Conservation (phyloP, 2,888 invertebrate species). For the Ferrisia virgata region DNA sequence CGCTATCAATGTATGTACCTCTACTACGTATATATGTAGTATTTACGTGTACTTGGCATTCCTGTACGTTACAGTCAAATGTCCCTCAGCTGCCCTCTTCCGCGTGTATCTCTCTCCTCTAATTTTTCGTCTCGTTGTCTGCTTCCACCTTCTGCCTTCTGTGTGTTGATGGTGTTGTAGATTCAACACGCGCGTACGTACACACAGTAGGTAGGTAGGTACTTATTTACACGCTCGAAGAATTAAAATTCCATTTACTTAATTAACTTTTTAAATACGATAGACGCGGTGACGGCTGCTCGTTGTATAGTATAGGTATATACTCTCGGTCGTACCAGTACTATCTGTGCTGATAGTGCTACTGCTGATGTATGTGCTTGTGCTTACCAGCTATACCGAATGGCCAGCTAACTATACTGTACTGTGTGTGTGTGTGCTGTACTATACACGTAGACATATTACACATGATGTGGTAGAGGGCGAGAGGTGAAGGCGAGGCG, state of each 20-base stretch:
- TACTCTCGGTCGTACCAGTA: too few species aligned
- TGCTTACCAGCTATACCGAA: too few species aligned
- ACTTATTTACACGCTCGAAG: background rate
- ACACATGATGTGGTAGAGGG: background rate
- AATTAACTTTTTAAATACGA: slow-evolving; percentile 39
- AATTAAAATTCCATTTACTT: slow-evolving; percentile 44
- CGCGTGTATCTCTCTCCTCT: background rate
- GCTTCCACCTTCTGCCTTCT: background rate
- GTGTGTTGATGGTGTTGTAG: too few species aligned
- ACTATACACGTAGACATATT: background rate
- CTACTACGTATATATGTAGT: too few species aligned
- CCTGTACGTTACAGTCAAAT: background rate
- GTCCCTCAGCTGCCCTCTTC: background rate
- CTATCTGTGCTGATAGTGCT: background rate
- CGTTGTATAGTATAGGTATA: too few species aligned
- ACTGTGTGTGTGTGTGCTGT: background rate
- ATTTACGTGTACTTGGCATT: slow-evolving; percentile 25
- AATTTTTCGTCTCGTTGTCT: too few species aligned
- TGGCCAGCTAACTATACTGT: background rate
- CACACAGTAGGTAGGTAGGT: too few species aligned
- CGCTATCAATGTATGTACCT: too few species aligned
- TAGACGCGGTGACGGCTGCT: background rate
- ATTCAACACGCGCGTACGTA: background rate
- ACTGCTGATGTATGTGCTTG: background rate
- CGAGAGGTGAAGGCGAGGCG: background rate